Base-by-base conservation (phyloP, 2,888 invertebrate genomes). In the Morpho helenor region DNA sequence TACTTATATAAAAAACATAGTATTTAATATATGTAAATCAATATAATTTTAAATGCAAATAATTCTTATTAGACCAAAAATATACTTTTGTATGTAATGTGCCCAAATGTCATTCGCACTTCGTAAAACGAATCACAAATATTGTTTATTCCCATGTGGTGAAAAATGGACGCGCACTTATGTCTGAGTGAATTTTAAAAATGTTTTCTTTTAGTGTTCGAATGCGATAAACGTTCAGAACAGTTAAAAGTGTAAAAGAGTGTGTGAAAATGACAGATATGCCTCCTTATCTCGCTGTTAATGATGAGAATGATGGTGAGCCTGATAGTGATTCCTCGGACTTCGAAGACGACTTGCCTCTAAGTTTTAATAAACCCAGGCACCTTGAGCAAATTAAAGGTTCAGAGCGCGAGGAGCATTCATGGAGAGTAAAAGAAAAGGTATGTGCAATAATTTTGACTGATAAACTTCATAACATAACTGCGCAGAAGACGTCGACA, bases 361-460 rank as follows among this genome's bases (percentile, higher is more conserved):
- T 96, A 64, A 93, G 95, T 69, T 97, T 95, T 77, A 92, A 92
- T 73, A 92, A 94, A 77, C 94, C 93, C 62, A 92, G 96, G 69
- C 91, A 91, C 67, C 71, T 77, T 58, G 91, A 90, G 71, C 78
- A 82, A 56, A 88, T 91, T 64, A 85, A 86, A 67, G 89, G 87
- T 7, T 77, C 80, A 43, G 87, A 90, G 49, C 96, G 97, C 74
- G 92, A 92, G 59, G 96, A 96, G 72, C 96, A 96, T 73, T 94
- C 95, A 65, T 98, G 98, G 98, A 92, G 98, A 70, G 96, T 98
- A 91, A 97, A 97, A 80, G 97, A 97, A 80, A 93, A 97, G 92
- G 96, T 96, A 81, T 77, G 61, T 42, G 40, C 7, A 45, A 58
- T 61, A 56, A 59, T 62, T 55, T 63, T 57, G 52, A 60, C 53